phyloP scores from a whole-genome alignment of 37 sponge, comb jelly and placozoan species.

The Eunapius fragilis region DNA sequence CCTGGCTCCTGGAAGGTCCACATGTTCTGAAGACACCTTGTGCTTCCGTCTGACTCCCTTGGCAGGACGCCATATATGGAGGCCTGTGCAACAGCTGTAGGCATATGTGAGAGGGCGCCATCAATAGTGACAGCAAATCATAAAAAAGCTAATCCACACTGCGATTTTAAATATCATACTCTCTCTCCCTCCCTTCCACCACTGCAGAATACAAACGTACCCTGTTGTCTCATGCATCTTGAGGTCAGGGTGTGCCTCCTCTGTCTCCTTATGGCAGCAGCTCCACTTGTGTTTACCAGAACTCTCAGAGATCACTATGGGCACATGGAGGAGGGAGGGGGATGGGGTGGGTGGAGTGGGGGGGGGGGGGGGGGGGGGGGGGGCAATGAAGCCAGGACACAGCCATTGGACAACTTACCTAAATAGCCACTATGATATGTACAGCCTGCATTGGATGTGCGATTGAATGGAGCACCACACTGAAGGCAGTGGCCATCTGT shows the following conservation, averaged over 20 bases:
- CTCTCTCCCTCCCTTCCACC: not conserved
- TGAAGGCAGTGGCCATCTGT: constrained; percentile 5
- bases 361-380: too few species aligned
- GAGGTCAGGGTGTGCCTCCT: constrained; percentile 1
- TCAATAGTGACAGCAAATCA: not conserved
- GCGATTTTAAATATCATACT: not conserved
- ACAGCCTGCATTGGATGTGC: not conserved
- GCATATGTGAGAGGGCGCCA: too few species aligned
- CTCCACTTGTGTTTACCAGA: constrained; percentile 19
- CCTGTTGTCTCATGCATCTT: constrained; percentile 9
- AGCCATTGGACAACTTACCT: not conserved
- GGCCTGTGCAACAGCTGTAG: constrained; percentile 25
- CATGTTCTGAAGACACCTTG: not conserved
- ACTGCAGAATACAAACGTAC: not conserved
- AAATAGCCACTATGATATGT: constrained; percentile 24
- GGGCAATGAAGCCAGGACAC: too few species aligned
- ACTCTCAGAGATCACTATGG: not conserved
- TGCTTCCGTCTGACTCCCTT: constrained; percentile 5
- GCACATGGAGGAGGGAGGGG: not conserved
- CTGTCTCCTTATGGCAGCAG: constrained; percentile 2
- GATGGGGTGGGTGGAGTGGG: too few species aligned
- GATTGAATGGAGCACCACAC: constrained; percentile 12
- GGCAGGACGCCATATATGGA: constrained; percentile 18
- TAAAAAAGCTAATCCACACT: too few species aligned
- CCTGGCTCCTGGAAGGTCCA: not conserved